Evolutionary conservation across 2,797 vertebrate species (phyloP).

Genomic region (Thalassophryne amazonica): DNA sequence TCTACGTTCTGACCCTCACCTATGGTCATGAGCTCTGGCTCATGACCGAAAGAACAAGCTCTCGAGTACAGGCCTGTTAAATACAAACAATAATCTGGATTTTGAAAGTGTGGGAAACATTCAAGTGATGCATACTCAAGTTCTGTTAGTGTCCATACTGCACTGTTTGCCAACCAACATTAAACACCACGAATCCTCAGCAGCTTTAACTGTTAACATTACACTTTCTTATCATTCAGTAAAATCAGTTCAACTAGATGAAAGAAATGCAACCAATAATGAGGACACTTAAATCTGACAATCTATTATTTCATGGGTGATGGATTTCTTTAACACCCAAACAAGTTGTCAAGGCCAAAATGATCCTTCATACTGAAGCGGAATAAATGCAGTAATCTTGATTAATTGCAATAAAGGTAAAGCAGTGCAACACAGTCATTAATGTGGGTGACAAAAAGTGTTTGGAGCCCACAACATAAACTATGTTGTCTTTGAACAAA

Average conservation of each 20-base stretch:
- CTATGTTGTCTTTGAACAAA: too few species aligned
- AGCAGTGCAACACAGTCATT: slow-evolving; percentile 1
- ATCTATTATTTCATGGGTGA: slow-evolving; percentile 10
- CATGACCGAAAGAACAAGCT: too few species aligned
- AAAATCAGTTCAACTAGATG: neutral
- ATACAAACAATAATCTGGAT: too few species aligned
- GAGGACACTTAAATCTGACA: neutral
- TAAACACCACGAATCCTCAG: too few species aligned
- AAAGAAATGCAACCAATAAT: neutral
- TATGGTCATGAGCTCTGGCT: too few species aligned
- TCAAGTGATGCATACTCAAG: too few species aligned
- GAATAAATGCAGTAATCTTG: neutral
- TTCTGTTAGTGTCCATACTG: slow-evolving; percentile 19
- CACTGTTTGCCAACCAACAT: slow-evolving; percentile 52
- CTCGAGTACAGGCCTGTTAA: too few species aligned
- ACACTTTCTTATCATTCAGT: neutral
- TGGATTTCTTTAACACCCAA: slow-evolving; percentile 18
- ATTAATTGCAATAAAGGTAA: slow-evolving; percentile 8
- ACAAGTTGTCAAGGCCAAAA: slow-evolving; percentile 6
- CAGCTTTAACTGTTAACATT: neutral
- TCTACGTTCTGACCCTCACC: too few species aligned
- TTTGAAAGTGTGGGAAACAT: too few species aligned
- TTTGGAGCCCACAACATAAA: neutral
- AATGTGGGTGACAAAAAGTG: neutral
- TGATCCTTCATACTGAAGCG: neutral